Conservation (phyloP, 2,888 invertebrate genomes). For the Drosophila flavopinicola region DNA sequence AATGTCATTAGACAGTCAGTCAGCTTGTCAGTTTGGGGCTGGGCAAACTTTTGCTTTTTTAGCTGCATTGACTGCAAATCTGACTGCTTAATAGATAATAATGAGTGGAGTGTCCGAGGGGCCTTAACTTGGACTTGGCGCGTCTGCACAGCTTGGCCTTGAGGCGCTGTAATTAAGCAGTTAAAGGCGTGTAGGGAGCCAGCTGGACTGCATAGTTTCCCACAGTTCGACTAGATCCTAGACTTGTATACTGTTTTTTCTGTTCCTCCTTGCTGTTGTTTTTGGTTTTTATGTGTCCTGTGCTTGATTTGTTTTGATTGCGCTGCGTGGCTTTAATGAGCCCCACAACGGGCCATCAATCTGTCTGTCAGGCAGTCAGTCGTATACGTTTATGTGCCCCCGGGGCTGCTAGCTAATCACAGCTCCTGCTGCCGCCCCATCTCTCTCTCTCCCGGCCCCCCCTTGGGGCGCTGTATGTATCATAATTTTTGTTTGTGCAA, state of each 20-base stretch:
- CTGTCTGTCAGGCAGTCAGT: slow-evolving; percentile 36
- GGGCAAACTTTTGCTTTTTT: slow-evolving; percentile 48
- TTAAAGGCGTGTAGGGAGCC: slow-evolving; percentile 62
- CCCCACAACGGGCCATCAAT: slow-evolving; percentile 64
- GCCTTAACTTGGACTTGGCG: slow-evolving; percentile 7
- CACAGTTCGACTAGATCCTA: slow-evolving; percentile 62
- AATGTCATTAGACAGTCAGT: slow-evolving; percentile 76
- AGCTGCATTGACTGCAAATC: slow-evolving; percentile 46
- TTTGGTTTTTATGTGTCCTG: slow-evolving; percentile 65
- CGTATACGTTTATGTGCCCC: slow-evolving; percentile 18
- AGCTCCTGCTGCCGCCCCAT: too few relatives aligned
- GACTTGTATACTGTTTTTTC: slow-evolving; percentile 5
- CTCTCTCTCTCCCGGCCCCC: too few relatives aligned
- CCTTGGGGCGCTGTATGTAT: slow-evolving; percentile 58
- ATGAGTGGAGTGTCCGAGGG: slow-evolving; percentile 71
- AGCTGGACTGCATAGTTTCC: slow-evolving; percentile 51
- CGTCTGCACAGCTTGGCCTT: slow-evolving; percentile 47
- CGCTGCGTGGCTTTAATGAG: slow-evolving; percentile 77
- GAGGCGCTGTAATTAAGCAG: slow-evolving; percentile 80
- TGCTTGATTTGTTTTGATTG: slow-evolving; percentile 77
- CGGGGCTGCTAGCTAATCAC: slow-evolving; percentile 58
- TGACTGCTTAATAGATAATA: slow-evolving; percentile 79
- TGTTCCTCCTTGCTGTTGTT: neutral
- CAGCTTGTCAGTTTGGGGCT: slow-evolving; percentile 34
- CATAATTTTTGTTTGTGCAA: slow-evolving; percentile 74